Evolutionary conservation across 2,797 vertebrate genomes (phyloP).

Genomic region (Hapalemur alaotrensis): DNA sequence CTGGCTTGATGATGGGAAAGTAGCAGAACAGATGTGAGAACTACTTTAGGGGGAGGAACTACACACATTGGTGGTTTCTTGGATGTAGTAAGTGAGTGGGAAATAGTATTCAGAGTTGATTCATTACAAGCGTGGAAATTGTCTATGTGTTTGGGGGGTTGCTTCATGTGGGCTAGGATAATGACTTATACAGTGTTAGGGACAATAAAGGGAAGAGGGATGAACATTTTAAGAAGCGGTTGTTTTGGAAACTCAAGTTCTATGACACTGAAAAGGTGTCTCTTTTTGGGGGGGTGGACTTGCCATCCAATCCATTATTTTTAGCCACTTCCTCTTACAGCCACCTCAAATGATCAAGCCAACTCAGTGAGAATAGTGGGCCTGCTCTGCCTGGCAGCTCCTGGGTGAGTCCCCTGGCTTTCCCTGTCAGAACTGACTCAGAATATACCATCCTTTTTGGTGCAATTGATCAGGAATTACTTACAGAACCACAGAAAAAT

Average conservation of each 20-base stretch:
- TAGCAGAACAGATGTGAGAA: neutral
- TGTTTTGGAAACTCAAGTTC: conserved; percentile 5
- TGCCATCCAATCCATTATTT: neutral
- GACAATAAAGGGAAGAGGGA: neutral
- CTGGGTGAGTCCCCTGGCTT: neutral
- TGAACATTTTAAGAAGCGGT: neutral
- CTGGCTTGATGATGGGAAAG: neutral
- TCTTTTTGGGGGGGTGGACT: neutral
- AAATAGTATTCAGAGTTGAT: neutral
- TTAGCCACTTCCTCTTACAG: neutral
- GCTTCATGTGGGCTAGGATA: neutral
- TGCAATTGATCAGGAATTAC: neutral
- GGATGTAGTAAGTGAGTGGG: neutral
- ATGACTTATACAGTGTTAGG: neutral
- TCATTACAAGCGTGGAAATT: neutral
- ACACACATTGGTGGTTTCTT: neutral
- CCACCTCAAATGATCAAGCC: neutral
- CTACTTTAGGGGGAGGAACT: neutral
- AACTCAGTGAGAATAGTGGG: neutral
- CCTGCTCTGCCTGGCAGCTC: neutral
- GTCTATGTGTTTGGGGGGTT: neutral
- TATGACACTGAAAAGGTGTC: neutral
- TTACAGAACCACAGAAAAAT: neutral
- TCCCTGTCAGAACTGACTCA: neutral
- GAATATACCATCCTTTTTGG: neutral